Base-by-base conservation (phyloP, 2,888 invertebrate genomes). In the Gasteruption jaculator region DNA sequence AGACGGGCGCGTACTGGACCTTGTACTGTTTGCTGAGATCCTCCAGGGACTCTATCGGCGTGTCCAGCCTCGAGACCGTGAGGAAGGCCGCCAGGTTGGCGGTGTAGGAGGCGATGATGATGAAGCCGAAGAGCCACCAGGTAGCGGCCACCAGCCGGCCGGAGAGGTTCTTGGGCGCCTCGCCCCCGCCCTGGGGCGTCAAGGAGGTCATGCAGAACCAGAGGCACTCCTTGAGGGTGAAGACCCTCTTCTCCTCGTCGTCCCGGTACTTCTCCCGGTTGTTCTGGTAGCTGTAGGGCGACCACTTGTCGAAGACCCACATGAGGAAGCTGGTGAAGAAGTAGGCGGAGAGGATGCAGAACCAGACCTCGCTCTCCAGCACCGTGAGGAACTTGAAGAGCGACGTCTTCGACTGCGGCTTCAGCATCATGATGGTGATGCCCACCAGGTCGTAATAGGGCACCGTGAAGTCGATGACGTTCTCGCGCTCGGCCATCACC, bases 171-270 rank as follows among this genome's bases (percentile, higher is more conserved):
- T 94, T 93, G 0, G 95, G 95, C 0, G 94, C 94, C 71, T 95
- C 94, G 1, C 94, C 94, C 0, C 94, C 94, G 0, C 94, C 93
- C 75, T 84, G 83, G 0, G 97, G 97, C 0, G 96, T 97, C 12
- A 97, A 73, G 22, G 95, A 96, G 26, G 96, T 96, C 93, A 97
- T 94, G 63, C 96, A 96, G 70, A 97, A 97, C 96, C 96, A 97
- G 0, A 97, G 77, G 62, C 95, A 95, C 71, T 97, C 97, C 67
- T 94, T 95, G 22, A 97, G 72, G 30, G 87, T 91, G 63, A 97
- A 97, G 64, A 93, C 91, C 3, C 96, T 76, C 63, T 94, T 94
- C 61, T 94, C 94, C 53, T 91, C 91, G 54, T 93, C 92, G 42
- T 92, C 86, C 63, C 86, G 87, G 65, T 93, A 94, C 63, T 91